These are phyloP conservation scores for Cochlearius cochlearius DNA, from an alignment of 2,113 vertebrate species.

Conservation along the genomic window DNA sequence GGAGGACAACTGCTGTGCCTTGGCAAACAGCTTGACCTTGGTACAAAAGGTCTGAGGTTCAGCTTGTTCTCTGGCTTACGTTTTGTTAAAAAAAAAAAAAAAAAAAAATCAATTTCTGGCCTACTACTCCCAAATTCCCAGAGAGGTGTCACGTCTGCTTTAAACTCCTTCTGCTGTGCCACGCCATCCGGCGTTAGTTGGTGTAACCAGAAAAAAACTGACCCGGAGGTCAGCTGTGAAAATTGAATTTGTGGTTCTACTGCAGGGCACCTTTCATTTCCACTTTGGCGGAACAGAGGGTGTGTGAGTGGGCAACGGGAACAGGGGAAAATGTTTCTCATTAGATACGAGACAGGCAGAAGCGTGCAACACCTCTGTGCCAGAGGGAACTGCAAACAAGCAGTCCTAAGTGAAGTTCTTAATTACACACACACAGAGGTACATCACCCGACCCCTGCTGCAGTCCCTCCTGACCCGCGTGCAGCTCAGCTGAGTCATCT, in stretches of 20 bases:
- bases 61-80: background rate
- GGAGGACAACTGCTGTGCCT: background rate
- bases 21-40: background rate
- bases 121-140: background rate
- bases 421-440: background rate
- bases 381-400: background rate
- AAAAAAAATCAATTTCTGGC: background rate
- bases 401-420: background rate
- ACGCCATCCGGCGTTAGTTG: rapidly evolving
- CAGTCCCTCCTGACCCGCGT: background rate
- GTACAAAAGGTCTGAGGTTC: background rate
- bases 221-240: background rate
- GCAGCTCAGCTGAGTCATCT: background rate
- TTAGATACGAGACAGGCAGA: background rate
- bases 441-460: background rate
- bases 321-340: background rate
- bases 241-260: background rate
- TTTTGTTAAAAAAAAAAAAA: background rate
- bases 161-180: background rate
- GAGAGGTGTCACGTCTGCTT: background rate
- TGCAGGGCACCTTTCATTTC: background rate
- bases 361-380: background rate
- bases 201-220: background rate
- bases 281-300: rapidly evolving
- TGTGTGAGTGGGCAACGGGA: background rate